Percentiles rank a stretch among this genome's conserved stretches.
Evolutionary conservation across 2,888 invertebrate genomes (phyloP).

Genomic region (Blastobasis adustella): DNA sequence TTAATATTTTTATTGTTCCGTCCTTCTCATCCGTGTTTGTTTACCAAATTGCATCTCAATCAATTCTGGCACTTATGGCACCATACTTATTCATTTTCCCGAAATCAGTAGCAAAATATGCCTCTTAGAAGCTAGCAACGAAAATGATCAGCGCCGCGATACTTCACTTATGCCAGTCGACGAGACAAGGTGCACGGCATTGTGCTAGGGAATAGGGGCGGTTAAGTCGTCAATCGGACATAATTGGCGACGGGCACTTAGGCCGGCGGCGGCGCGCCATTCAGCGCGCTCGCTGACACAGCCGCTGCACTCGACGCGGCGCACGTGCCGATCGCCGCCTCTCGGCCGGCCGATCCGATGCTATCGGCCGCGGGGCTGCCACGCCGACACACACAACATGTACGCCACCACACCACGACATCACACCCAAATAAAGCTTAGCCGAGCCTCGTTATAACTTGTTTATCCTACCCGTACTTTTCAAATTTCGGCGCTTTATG

Average conservation of each 20-base stretch:
- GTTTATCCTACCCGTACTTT: constrained; percentile 15
- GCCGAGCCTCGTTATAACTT: background rate
- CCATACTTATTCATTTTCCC: no score
- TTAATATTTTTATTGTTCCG: no score
- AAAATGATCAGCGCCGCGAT: background rate
- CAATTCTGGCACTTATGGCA: no score
- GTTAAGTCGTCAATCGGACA: constrained; percentile 48
- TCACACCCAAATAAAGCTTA: no score
- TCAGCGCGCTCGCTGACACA: constrained; percentile 30
- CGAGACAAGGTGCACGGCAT: no score
- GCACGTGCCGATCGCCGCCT: constrained; percentile 68
- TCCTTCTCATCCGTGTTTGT: no score
- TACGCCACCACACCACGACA: no score
- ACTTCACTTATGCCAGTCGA: constrained; percentile 4
- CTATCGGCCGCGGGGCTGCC: constrained; percentile 21
- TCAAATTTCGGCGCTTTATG: constrained; percentile 26
- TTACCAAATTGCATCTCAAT: no score
- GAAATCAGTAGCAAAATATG: no score
- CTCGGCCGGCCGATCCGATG: constrained; percentile 55
- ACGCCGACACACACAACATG: no score
- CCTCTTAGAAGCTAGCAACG: no score
- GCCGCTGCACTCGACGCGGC: constrained; percentile 48
- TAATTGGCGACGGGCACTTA: constrained; percentile 3
- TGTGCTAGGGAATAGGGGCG: constrained; percentile 1
- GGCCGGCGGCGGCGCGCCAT: constrained; percentile 4